Evolutionary conservation across 2,888 invertebrate genomes (phyloP).

Genomic region (Leuctra nigra): DNA sequence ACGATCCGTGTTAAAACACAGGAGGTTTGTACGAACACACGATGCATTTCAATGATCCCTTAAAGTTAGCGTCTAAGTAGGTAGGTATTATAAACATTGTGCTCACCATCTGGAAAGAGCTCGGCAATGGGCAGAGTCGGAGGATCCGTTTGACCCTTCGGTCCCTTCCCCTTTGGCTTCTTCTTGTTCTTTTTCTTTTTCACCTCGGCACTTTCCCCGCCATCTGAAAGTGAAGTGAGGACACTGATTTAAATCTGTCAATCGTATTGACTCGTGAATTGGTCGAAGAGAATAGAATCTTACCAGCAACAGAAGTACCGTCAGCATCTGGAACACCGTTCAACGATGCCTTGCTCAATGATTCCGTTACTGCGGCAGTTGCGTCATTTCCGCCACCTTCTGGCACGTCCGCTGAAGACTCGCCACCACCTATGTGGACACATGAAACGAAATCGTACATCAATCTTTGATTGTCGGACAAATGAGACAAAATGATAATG

Average conservation of each 20-base stretch:
- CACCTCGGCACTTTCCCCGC: slow-evolving; percentile 59
- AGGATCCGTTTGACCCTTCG: slow-evolving; percentile 66
- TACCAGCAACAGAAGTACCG: background rate
- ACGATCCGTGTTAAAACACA: too few species aligned
- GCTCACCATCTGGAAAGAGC: slow-evolving; percentile 72
- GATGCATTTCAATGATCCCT: too few species aligned
- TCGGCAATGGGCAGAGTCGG: slow-evolving; percentile 83
- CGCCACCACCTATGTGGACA: slow-evolving; percentile 40
- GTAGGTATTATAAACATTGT: too few species aligned
- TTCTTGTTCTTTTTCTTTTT: slow-evolving; percentile 40
- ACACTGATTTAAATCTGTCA: too few species aligned
- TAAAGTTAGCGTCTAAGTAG: too few species aligned
- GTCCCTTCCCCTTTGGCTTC: slow-evolving; percentile 24
- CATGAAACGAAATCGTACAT: too few species aligned
- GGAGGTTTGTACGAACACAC: too few species aligned
- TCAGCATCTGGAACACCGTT: slow-evolving; percentile 16
- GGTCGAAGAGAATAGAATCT: too few species aligned
- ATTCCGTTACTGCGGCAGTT: slow-evolving; percentile 14
- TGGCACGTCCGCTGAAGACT: slow-evolving; percentile 42
- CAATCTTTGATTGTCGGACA: too few species aligned
- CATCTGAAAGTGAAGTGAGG: slow-evolving; percentile 22
- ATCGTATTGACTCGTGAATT: too few species aligned
- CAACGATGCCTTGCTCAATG: slow-evolving; percentile 20
- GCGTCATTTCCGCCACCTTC: slow-evolving; percentile 35
- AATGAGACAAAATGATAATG: too few species aligned